Evolutionary conservation across 2,797 vertebrate genomes (phyloP).

Genomic region (Urosaurus nigricauda): DNA sequence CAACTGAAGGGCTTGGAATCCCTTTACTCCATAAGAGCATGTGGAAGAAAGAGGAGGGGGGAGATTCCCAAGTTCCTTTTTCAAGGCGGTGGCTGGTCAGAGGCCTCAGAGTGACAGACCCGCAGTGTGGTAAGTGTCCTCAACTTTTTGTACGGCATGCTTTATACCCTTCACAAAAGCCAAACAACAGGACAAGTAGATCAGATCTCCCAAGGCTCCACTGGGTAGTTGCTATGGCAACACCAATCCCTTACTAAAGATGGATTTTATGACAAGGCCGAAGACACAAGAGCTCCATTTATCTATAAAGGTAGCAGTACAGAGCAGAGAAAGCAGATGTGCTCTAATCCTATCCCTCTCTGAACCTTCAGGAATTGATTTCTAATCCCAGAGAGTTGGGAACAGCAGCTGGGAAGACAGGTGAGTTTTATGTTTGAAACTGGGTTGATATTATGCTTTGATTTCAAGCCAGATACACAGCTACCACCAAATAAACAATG

Average conservation of each 20-base stretch:
- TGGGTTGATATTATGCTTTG: accelerated
- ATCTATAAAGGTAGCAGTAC: background rate
- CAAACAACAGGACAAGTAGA: conserved; percentile 33
- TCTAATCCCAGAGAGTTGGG: accelerated
- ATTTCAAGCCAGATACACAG: background rate
- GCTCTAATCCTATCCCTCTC: conserved; percentile 4
- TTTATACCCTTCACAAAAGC: conserved; percentile 22
- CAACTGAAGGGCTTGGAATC: background rate
- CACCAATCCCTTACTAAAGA: conserved; percentile 37
- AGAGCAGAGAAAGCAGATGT: background rate
- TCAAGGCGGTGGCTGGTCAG: background rate
- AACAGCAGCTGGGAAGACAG: background rate
- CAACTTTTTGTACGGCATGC: background rate
- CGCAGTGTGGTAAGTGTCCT: background rate
- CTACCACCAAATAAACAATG: background rate
- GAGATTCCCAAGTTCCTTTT: background rate
- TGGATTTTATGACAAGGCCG: conserved; percentile 41
- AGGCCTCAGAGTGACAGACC: background rate
- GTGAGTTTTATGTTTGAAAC: background rate
- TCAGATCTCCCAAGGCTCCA: conserved; percentile 29
- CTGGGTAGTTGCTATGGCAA: conserved; percentile 35
- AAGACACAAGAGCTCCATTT: conserved; percentile 21
- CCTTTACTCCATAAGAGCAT: background rate
- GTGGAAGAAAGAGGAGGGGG: background rate
- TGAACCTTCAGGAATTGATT: conserved; percentile 36